Base-by-base conservation (phyloP, 2,888 invertebrate species). In the Megaustenia siamemsis region DNA sequence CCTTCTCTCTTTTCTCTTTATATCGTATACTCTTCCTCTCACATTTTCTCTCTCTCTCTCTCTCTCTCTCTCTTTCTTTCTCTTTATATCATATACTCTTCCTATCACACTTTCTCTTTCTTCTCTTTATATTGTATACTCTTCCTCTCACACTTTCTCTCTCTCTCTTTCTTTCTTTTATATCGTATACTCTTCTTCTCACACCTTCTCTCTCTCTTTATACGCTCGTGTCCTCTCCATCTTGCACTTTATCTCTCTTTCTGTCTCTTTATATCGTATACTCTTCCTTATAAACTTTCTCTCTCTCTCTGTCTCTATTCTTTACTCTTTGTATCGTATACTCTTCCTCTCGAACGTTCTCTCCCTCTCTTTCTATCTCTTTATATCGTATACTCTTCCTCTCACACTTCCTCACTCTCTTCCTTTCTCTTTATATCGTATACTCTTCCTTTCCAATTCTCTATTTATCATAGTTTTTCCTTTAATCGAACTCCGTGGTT, bases 401-500 rank as follows among this genome's bases (percentile, higher is more conserved):
- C 3, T n/a, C n/a, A 49, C 49, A 10, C 49, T 49, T 49, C 15
- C 49, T 49, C 49, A 10, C 49, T 10, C 49, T 49, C 49, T 49
- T 49, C 49, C 15, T 49, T 15, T 49, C 15, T 15, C 49, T 49
- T 10, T 49, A 6, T 10, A 6, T 15, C 15, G 49, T 49, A 10
- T 49, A 6, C 15, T 49, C 6, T 49, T 49, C 49, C 15, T 49
- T 6, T 60, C 24, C 60, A n/a, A 8, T 60, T 60, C 12, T 24
- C 28, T 63, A n/a, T n/a, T 28, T 24, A n/a, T 63, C 63, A 28
- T 28, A n/a, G 56, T 60, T 32, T 75, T 75, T 68, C 80, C 68
- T 28, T 28, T 28, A 4, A n/a, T 63, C 63, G n/a, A 8, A 24
- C 63, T 60, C 78, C 49, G n/a, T 38, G 35, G 60, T 49, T 78